Base-by-base conservation (phyloP, 2,797 vertebrate species). In the Gobio occitaniae region DNA sequence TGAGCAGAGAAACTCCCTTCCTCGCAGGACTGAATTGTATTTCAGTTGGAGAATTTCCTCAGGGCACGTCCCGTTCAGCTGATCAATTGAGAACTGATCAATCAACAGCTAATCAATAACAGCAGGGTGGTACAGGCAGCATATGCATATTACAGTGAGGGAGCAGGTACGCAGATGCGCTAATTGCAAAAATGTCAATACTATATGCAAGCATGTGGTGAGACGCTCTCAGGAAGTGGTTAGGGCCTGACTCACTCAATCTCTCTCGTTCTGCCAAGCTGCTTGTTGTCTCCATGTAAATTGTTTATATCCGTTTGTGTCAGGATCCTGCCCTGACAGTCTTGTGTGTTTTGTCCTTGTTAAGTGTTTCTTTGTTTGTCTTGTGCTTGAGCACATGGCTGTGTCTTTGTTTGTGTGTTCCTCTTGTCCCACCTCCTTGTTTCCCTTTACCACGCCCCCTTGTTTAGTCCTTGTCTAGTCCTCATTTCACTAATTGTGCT, bases 181-280 rank as follows among this genome's bases (percentile, higher is more conserved):
- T 95, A 95, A 95, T 96, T 95, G 94, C 94, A 94, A 94, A 92
- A 90, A 88, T 93, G 93, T 95, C 94, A 91, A 95, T 95, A 94
- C 71, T 81, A 78, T 84, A 87, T 54, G 87, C 87, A 85, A 79
- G 75, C 82, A 66, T 56, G 82, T 81, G 59, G 6, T 6, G 15
- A 54, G 48, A 71, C 12, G n/a, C 59, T 21, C 21, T 86, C 74
- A 68, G 52, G 54, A 54, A 79, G n/a, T 84, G 65, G 25, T 72
- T 63, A 4, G 25, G 65, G 16, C 36, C 54, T 79, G 25, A 65
- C 19, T 72, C 69, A n/a, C 71, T 72, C 19, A 44, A 9, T 83
- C 68, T 41, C 66, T 66, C 25, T 68, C 50, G 6, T 44, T 59
- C 90, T 88, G 66, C 65, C 89, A 87, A 91, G 92, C 93, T 87